Percentiles rank a stretch among this genome's conserved stretches.
Conservation (phyloP, 2,888 invertebrate species). For the Chloroclysta siterata region DNA sequence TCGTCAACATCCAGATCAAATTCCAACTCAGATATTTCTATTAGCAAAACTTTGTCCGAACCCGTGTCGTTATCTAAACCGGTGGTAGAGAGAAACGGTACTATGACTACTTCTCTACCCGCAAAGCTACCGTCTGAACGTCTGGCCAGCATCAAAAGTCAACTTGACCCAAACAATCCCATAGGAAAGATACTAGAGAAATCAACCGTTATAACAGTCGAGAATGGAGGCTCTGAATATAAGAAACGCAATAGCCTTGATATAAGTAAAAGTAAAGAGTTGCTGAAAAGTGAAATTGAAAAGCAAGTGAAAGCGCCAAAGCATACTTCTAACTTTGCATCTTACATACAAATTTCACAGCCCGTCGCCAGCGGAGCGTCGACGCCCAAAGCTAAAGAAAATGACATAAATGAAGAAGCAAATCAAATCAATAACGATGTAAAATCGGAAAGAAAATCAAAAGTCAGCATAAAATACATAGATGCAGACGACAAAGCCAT, state of each 20-base stretch:
- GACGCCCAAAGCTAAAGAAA: constrained; percentile 58
- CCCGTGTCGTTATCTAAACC: constrained; percentile 72
- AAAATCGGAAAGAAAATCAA: constrained; percentile 55
- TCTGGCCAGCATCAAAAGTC: constrained; percentile 78
- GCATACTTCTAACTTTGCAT: constrained; percentile 86
- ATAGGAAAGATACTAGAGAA: constrained; percentile 82
- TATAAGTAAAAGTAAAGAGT: constrained; percentile 57
- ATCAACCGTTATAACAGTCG: constrained; percentile 78
- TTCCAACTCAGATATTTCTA: constrained; percentile 75
- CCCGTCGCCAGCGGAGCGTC: constrained; percentile 76
- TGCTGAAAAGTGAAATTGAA: constrained; percentile 71
- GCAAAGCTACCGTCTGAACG: constrained; percentile 72
- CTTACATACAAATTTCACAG: constrained; percentile 85
- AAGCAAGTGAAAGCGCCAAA: constrained; percentile 78
- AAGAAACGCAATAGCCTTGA: constrained; percentile 46
- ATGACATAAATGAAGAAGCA: constrained; percentile 54
- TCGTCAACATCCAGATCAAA: constrained; percentile 71
- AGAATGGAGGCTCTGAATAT: constrained; percentile 70
- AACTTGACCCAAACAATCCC: constrained; percentile 80
- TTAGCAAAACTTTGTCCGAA: constrained; percentile 78
- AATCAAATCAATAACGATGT: constrained; percentile 49
- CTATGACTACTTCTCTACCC: constrained; percentile 71
- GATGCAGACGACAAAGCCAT: constrained; percentile 70
- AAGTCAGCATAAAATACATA: constrained; percentile 68
- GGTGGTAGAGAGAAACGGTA: constrained; percentile 58